Percentiles rank a stretch among this genome's conserved stretches.
phyloP scores from a whole-genome alignment of 2,797 vertebrate genomes.

The Anisognathus igniventris region DNA sequence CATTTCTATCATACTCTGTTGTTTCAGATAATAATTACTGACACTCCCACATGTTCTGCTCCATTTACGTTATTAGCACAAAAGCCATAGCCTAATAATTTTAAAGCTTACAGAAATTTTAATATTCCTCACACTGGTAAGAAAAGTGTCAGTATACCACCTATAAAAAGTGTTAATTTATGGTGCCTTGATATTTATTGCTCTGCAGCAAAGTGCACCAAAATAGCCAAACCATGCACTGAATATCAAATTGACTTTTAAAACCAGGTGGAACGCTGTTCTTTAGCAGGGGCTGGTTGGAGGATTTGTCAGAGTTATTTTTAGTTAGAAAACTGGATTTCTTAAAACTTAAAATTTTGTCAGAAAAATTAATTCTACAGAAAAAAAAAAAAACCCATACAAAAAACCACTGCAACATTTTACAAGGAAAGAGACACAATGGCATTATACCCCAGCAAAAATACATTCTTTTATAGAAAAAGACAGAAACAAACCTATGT shows the following conservation, averaged over 20 bases:
- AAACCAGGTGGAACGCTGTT: neutral
- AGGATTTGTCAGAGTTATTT: neutral
- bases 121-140: neutral
- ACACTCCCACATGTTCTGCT: neutral
- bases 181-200: neutral
- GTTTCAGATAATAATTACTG: neutral
- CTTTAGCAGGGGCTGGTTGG: neutral
- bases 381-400: rapidly evolving
- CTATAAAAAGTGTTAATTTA: neutral
- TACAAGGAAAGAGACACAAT: neutral
- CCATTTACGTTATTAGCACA: neutral
- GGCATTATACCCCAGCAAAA: neutral
- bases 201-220: neutral
- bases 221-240: neutral
- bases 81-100: neutral
- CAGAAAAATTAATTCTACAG: neutral
- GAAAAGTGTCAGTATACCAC: neutral
- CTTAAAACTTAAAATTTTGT: neutral
- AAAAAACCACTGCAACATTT: neutral
- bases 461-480: neutral
- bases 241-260: neutral
- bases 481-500: neutral
- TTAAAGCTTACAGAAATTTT: neutral
- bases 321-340: neutral
- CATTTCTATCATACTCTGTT: neutral